phyloP scores from a whole-genome alignment of 1,140 invertebrate genomes.

The Xylocopa sonorina region DNA sequence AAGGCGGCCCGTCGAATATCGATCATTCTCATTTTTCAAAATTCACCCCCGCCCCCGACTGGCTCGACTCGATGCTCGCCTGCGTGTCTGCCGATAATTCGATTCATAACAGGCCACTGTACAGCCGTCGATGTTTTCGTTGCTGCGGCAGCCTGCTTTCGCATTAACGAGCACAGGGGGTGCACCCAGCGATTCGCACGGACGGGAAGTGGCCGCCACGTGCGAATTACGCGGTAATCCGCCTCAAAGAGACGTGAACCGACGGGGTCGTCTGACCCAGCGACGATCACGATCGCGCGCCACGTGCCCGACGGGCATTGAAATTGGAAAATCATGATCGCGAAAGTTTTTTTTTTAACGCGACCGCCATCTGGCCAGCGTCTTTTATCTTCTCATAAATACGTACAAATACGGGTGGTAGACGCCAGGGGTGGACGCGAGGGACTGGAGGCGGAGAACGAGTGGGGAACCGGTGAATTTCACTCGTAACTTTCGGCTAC shows the following conservation, averaged over 20 bases:
- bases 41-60: not conserved
- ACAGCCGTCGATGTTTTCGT: not conserved
- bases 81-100: slow-evolving; percentile 26
- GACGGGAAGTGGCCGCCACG: not conserved
- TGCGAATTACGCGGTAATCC: slow-evolving; percentile 38
- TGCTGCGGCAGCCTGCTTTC: not conserved
- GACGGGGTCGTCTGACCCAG: too few relatives aligned
- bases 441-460: too few relatives aligned
- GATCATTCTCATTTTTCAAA: slow-evolving; percentile 26
- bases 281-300: too few relatives aligned
- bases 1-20: not conserved
- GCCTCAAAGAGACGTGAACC: slow-evolving; percentile 49
- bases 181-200: not conserved
- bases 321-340: slow-evolving; percentile 62
- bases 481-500: not conserved
- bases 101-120: not conserved
- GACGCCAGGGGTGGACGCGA: not conserved
- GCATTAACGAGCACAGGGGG: not conserved
- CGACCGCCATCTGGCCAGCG: slow-evolving; percentile 58
- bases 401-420: not conserved
- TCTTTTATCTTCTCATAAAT: not conserved
- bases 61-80: not conserved
- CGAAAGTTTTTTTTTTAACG: slow-evolving; percentile 61
- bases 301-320: slow-evolving; percentile 56
- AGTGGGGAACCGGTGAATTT: slow-evolving; percentile 25